phyloP scores from a whole-genome alignment of 2,797 vertebrate genomes.

The Harpagifer antarcticus region DNA sequence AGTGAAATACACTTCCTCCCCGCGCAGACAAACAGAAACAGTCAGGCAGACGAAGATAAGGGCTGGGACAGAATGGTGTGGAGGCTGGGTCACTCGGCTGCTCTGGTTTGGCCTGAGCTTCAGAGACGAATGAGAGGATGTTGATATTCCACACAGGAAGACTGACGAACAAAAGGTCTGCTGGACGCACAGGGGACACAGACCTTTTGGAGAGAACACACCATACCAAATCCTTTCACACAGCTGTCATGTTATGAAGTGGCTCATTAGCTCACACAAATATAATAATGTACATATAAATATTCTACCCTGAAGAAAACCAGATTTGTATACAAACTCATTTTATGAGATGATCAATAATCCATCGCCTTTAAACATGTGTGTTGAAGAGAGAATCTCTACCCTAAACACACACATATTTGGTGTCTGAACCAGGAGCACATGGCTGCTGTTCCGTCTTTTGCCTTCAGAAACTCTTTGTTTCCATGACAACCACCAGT shows the following conservation, averaged over 20 bases:
- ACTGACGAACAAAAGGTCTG: slow-evolving; percentile 65
- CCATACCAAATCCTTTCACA: neutral
- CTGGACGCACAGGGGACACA: slow-evolving; percentile 30
- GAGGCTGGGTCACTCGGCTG: too few relatives aligned
- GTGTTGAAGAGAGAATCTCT: too few relatives aligned
- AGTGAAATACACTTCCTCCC: neutral
- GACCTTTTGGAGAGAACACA: slow-evolving; percentile 3
- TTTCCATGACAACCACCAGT: slow-evolving; percentile 73
- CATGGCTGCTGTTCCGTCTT: slow-evolving; percentile 18
- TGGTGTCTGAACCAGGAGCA: slow-evolving; percentile 32
- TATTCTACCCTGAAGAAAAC: neutral
- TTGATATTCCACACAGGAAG: slow-evolving; percentile 75
- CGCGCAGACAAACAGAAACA: neutral
- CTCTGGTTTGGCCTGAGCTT: slow-evolving; percentile 24
- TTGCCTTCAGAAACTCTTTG: slow-evolving; percentile 43
- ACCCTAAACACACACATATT: neutral
- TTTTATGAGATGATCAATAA: too few relatives aligned
- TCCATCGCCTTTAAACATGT: too few relatives aligned
- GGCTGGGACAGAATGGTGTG: neutral
- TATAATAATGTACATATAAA: neutral
- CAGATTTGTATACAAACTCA: neutral
- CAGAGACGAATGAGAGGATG: slow-evolving; percentile 66
- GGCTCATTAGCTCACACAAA: slow-evolving; percentile 2
- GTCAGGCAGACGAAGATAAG: neutral
- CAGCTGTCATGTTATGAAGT: too few relatives aligned